Percentiles rank a stretch among this genome's conserved stretches.
phyloP scores from a whole-genome alignment of 2,797 vertebrate species.

The Sebastes taczanowskii region DNA sequence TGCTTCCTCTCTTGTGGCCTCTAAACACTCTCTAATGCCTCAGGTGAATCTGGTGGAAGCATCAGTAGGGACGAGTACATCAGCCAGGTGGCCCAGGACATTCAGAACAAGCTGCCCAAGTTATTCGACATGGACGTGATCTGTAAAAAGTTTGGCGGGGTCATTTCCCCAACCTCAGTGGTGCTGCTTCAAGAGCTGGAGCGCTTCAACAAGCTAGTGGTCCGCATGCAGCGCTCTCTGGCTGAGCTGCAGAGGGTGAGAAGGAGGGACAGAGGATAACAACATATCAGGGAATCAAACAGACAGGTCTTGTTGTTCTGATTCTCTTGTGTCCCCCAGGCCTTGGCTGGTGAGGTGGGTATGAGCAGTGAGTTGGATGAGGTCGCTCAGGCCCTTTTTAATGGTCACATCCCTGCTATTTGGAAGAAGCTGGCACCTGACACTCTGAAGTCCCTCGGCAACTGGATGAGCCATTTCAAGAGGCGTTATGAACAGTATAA shows the following conservation, averaged over 20 bases:
- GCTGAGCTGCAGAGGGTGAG: slow-evolving; percentile 91
- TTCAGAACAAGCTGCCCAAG: slow-evolving; percentile 90
- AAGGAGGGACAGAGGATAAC: neutral
- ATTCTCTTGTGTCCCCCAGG: slow-evolving; percentile 74
- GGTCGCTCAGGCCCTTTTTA: slow-evolving; percentile 90
- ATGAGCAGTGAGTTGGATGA: slow-evolving; percentile 97
- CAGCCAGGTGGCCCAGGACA: slow-evolving; percentile 90
- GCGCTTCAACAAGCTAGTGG: slow-evolving; percentile 90
- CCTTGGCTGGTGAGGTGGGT: slow-evolving; percentile 94
- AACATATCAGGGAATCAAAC: neutral
- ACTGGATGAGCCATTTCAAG: slow-evolving; percentile 94
- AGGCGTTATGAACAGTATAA: slow-evolving; percentile 89
- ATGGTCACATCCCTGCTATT: slow-evolving; percentile 90
- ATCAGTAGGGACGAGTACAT: slow-evolving; percentile 92
- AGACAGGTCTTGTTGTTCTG: neutral
- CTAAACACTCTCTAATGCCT: neutral
- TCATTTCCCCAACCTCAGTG: slow-evolving; percentile 87
- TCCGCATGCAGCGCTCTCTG: slow-evolving; percentile 87
- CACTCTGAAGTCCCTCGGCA: slow-evolving; percentile 92
- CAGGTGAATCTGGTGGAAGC: slow-evolving; percentile 88
- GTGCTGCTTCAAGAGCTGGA: slow-evolving; percentile 95
- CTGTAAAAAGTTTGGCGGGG: slow-evolving; percentile 80
- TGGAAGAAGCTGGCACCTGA: slow-evolving; percentile 94
- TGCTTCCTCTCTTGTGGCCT: neutral
- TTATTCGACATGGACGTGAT: slow-evolving; percentile 89